Evolutionary conservation across 2,888 invertebrate genomes (phyloP).

Genomic region (Siphlonurus alternatus): DNA sequence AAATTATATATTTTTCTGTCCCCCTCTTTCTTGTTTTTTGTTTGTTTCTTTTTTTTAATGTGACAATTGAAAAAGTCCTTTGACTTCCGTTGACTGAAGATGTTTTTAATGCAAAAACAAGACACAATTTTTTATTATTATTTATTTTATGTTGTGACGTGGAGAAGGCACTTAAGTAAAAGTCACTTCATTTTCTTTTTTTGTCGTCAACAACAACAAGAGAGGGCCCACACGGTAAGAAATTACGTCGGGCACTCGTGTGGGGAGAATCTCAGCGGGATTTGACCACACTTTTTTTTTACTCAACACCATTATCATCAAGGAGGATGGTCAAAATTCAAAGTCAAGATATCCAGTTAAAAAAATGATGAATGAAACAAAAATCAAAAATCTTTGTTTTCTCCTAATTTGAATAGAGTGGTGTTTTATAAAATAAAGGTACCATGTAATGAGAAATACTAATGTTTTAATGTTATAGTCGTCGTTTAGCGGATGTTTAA

Average conservation of each 20-base stretch:
- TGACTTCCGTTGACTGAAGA: not conserved
- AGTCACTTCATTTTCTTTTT: not conserved
- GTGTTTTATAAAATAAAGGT: too few relatives aligned
- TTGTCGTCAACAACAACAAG: not conserved
- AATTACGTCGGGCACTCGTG: not conserved
- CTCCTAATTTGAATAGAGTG: too few relatives aligned
- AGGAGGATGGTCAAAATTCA: too few relatives aligned
- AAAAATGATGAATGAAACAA: too few relatives aligned
- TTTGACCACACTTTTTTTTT: not conserved
- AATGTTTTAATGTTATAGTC: too few relatives aligned
- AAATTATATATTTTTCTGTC: too few relatives aligned
- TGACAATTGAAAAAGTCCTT: not conserved
- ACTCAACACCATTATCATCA: too few relatives aligned
- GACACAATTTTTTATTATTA: too few relatives aligned
- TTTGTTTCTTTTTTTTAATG: not conserved
- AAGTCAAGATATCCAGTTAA: too few relatives aligned
- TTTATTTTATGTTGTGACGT: not conserved
- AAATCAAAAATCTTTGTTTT: too few relatives aligned
- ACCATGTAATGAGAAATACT: too few relatives aligned
- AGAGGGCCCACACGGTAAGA: not conserved
- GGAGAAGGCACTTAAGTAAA: not conserved
- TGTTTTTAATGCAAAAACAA: not conserved
- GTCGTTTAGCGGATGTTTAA: too few relatives aligned
- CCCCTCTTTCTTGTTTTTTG: not conserved
- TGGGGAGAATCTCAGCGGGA: not conserved